Evolutionary conservation across 2,888 invertebrate genomes (phyloP).

Genomic region (Luperina nickerlii): DNA sequence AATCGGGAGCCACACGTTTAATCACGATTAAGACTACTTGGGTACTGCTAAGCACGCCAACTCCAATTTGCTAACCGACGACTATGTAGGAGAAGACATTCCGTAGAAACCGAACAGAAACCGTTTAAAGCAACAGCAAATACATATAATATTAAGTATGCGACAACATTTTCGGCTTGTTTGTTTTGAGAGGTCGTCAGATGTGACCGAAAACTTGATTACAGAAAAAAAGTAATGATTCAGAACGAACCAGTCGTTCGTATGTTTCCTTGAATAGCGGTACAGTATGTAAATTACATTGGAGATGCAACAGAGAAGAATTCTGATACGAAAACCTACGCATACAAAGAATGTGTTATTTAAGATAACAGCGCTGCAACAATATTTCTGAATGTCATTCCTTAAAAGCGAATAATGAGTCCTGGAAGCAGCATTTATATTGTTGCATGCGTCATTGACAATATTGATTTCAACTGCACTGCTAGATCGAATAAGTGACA

Average conservation of each 20-base stretch:
- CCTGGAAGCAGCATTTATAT: slow-evolving; percentile 20
- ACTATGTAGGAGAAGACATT: slow-evolving; percentile 49
- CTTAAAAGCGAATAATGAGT: slow-evolving; percentile 62
- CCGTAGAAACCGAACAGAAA: slow-evolving; percentile 59
- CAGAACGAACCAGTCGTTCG: slow-evolving; percentile 77
- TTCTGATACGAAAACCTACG: slow-evolving; percentile 74
- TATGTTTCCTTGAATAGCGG: slow-evolving; percentile 85
- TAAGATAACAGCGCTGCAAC: slow-evolving; percentile 75
- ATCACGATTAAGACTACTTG: slow-evolving; percentile 81
- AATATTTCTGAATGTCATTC: slow-evolving; percentile 68
- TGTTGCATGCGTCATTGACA: slow-evolving; percentile 25
- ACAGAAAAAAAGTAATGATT: slow-evolving; percentile 84
- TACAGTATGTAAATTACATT: slow-evolving; percentile 85
- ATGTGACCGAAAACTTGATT: slow-evolving; percentile 84
- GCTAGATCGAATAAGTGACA: slow-evolving; percentile 16
- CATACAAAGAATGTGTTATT: slow-evolving; percentile 75
- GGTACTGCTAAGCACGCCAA: slow-evolving; percentile 67
- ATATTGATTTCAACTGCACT: slow-evolving; percentile 11
- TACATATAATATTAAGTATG: slow-evolving; percentile 64
- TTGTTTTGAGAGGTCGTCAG: slow-evolving; percentile 84
- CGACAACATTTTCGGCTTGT: slow-evolving; percentile 78
- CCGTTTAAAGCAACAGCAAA: slow-evolving; percentile 65
- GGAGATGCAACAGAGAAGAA: slow-evolving; percentile 78
- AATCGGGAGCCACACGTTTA: slow-evolving; percentile 83
- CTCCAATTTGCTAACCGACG: slow-evolving; percentile 63